phyloP scores from a whole-genome alignment of 2,888 invertebrate species.

The Caenorhabditis auriculariae region DNA sequence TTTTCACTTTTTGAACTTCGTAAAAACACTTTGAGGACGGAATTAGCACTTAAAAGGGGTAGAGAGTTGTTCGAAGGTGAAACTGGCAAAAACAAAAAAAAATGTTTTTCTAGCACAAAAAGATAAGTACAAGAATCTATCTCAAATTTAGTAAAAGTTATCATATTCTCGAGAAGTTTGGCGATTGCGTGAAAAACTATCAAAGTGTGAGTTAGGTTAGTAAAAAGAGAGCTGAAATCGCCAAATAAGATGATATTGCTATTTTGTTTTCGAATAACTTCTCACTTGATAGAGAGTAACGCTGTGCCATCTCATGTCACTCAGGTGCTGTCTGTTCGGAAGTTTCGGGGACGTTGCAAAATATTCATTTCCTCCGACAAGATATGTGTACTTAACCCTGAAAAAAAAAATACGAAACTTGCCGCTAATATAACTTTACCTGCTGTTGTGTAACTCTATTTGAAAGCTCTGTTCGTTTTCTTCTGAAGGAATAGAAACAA shows the following conservation, averaged over 20 bases:
- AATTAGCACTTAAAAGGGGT: too few relatives aligned
- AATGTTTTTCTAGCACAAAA: too few relatives aligned
- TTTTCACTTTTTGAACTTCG: too few relatives aligned
- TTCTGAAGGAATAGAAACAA: constrained; percentile 34
- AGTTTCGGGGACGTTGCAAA: constrained; percentile 35
- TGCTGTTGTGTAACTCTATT: constrained; percentile 38
- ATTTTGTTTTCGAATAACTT: neutral
- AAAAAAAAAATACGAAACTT: constrained; percentile 3
- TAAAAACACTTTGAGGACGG: too few relatives aligned
- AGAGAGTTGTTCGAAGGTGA: too few relatives aligned
- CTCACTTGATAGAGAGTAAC: constrained; percentile 41
- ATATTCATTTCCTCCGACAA: constrained; percentile 24
- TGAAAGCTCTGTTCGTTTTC: constrained; percentile 27
- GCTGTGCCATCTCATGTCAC: constrained; percentile 53
- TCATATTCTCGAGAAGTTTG: neutral
- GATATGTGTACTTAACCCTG: constrained; percentile 45
- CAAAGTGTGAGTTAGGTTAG: too few relatives aligned
- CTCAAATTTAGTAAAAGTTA: neutral
- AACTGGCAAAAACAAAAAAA: too few relatives aligned
- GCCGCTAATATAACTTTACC: constrained; percentile 13
- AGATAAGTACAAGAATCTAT: too few relatives aligned
- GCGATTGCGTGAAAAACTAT: neutral
- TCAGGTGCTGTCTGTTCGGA: constrained; percentile 36
- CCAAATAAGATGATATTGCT: too few relatives aligned
- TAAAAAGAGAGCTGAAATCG: too few relatives aligned